Evolutionary conservation across 2,888 invertebrate species (phyloP).

Genomic region (Aphodius sticticus): DNA sequence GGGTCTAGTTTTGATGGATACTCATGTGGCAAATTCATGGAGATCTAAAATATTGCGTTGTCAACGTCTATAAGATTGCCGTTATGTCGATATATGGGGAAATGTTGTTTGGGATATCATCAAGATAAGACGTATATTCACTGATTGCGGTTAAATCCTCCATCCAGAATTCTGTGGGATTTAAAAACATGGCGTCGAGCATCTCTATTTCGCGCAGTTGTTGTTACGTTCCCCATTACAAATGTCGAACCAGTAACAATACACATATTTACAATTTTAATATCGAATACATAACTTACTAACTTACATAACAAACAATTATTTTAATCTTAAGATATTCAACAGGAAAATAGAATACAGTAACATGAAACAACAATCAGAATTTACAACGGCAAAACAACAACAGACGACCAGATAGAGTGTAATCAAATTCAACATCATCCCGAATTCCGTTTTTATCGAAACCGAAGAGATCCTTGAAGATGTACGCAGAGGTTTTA

Average conservation of each 20-base stretch:
- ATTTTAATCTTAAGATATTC: too few relatives aligned
- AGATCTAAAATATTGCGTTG: constrained; percentile 68
- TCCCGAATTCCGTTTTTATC: constrained; percentile 45
- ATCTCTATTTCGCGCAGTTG: too few relatives aligned
- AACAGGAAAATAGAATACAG: too few relatives aligned
- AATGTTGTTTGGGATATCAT: constrained; percentile 50
- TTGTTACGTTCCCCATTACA: constrained; percentile 18
- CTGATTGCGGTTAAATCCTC: constrained; percentile 66
- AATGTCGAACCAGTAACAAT: too few relatives aligned
- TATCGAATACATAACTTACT: too few relatives aligned
- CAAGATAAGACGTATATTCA: constrained; percentile 66
- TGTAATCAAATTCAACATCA: too few relatives aligned
- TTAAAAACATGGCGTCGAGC: constrained; percentile 74
- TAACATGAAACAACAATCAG: too few relatives aligned
- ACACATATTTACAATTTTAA: too few relatives aligned
- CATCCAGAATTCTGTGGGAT: constrained; percentile 75
- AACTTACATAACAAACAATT: too few relatives aligned
- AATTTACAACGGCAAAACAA: too few relatives aligned
- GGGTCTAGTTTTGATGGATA: constrained; percentile 73
- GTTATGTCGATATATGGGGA: constrained; percentile 62
- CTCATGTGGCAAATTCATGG: constrained; percentile 71
- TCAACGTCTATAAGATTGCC: constrained; percentile 58
- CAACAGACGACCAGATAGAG: too few relatives aligned
- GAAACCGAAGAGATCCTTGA: constrained; percentile 82
- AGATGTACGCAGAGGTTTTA: constrained; percentile 65